Evolutionary conservation across 1,140 invertebrate genomes (phyloP).

Genomic region (Charaxes varanes): DNA sequence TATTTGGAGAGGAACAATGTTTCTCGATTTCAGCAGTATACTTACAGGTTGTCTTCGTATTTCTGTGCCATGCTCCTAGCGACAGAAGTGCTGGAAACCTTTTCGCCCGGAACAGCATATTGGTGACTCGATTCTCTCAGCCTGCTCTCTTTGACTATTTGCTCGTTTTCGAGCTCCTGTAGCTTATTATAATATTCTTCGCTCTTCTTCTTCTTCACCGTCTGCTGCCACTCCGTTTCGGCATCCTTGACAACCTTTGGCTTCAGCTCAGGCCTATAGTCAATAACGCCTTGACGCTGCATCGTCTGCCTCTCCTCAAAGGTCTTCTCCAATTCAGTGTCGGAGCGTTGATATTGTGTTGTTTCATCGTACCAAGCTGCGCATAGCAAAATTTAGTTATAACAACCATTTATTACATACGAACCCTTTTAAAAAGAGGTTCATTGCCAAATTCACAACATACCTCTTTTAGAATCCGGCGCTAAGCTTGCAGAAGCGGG

Average conservation of each 20-base stretch:
- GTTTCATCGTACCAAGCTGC: slow-evolving; percentile 96
- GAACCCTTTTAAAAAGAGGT: too few relatives aligned
- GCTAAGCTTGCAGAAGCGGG: slow-evolving; percentile 63
- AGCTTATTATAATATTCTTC: slow-evolving; percentile 90
- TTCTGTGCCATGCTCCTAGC: slow-evolving; percentile 91
- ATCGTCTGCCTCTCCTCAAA: slow-evolving; percentile 88
- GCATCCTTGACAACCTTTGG: slow-evolving; percentile 82
- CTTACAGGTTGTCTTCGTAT: slow-evolving; percentile 89
- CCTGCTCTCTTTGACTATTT: slow-evolving; percentile 87
- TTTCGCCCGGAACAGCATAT: slow-evolving; percentile 89
- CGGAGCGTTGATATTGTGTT: slow-evolving; percentile 87
- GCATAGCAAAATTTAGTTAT: too few relatives aligned
- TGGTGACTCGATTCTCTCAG: slow-evolving; percentile 86
- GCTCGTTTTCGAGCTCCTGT: slow-evolving; percentile 88
- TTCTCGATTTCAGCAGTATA: too few relatives aligned
- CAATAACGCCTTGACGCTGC: slow-evolving; percentile 77
- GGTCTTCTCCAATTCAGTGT: slow-evolving; percentile 88
- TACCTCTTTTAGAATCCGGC: slow-evolving; percentile 59
- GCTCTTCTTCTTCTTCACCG: slow-evolving; percentile 86
- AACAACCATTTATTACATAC: too few relatives aligned
- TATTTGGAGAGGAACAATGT: too few relatives aligned
- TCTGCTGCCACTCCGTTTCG: slow-evolving; percentile 89
- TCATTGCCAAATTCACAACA: slow-evolving; percentile 32
- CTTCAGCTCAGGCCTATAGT: slow-evolving; percentile 77
- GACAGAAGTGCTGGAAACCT: slow-evolving; percentile 82